Conservation (phyloP, 2,888 invertebrate genomes). For the Agriopis leucophaearia region DNA sequence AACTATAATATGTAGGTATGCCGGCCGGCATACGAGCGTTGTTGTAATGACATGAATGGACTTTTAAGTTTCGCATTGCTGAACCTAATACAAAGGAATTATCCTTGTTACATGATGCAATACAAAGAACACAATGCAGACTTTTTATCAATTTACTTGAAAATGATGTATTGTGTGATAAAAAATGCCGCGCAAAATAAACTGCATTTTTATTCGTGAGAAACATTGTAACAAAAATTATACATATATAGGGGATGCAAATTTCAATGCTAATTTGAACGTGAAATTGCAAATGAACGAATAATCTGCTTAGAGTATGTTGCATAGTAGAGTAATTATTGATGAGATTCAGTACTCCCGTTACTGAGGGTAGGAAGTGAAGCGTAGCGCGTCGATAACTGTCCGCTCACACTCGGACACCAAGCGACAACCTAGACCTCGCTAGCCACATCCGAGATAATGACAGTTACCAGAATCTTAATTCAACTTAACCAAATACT, state of each 20-base stretch:
- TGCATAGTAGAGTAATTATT: constrained; percentile 57
- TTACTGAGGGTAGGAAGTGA: constrained; percentile 69
- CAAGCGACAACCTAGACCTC: constrained; percentile 55
- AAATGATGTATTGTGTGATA: constrained; percentile 44
- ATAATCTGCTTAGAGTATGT: constrained; percentile 17
- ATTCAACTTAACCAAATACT: constrained; percentile 13
- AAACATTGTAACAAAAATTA: background rate
- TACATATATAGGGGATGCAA: constrained; percentile 11
- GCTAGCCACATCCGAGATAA: constrained; percentile 23
- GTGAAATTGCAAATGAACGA: constrained; percentile 43
- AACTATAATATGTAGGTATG: constrained; percentile 37
- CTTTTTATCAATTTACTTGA: constrained; percentile 49
- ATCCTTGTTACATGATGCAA: constrained; percentile 57
- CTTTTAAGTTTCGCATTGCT: constrained; percentile 63
- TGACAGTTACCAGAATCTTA: constrained; percentile 19
- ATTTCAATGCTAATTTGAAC: constrained; percentile 34
- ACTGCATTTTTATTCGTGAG: constrained; percentile 2
- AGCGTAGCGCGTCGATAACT: constrained; percentile 65
- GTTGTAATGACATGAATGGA: constrained; percentile 54
- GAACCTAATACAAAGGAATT: constrained; percentile 65
- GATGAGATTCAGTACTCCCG: constrained; percentile 57
- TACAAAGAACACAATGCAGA: constrained; percentile 51
- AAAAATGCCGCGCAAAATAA: constrained; percentile 9
- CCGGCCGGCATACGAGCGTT: constrained; percentile 22
- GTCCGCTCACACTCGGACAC: constrained; percentile 42